A percentile compares a stretch with the other conserved stretches of the same genome.
Conservation (phyloP, 2,888 invertebrate genomes). For the Nasonia oneida region DNA sequence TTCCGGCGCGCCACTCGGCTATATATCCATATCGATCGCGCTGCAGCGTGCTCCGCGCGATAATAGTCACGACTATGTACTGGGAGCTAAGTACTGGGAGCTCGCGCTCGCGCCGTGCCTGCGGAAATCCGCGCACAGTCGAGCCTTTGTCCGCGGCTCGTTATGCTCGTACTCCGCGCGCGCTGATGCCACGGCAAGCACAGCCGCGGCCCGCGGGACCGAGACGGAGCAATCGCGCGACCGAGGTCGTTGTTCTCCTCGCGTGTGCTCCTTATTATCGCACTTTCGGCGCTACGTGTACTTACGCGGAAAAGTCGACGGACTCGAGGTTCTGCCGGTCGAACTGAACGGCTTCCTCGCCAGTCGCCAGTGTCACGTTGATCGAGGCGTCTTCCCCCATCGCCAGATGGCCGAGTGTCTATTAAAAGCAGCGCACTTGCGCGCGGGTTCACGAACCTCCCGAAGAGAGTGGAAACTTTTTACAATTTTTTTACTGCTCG, state of each 20-base stretch:
- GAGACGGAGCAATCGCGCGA: not conserved
- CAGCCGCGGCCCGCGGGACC: not conserved
- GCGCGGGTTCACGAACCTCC: conserved; percentile 20
- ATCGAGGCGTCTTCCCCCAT: not conserved
- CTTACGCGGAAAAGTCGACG: too few species aligned
- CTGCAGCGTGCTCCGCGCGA: not conserved
- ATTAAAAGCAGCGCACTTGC: not conserved
- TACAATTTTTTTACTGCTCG: conserved; percentile 3
- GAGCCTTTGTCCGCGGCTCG: too few species aligned
- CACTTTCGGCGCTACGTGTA: not conserved
- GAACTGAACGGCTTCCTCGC: too few species aligned
- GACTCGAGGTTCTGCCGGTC: too few species aligned
- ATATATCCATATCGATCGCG: not conserved
- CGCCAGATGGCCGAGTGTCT: not conserved
- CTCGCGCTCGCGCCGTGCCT: too few species aligned
- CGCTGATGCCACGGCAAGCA: too few species aligned
- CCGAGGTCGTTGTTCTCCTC: conserved; percentile 10
- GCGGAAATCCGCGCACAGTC: too few species aligned
- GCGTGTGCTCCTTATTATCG: not conserved
- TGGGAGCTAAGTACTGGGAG: too few species aligned
- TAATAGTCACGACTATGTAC: not conserved
- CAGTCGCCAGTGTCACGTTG: not conserved
- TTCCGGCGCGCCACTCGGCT: not conserved
- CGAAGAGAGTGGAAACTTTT: not conserved
- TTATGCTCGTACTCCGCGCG: not conserved